Evolutionary conservation across 1,140 invertebrate genomes (phyloP).

Genomic region (Glomeris maerens): DNA sequence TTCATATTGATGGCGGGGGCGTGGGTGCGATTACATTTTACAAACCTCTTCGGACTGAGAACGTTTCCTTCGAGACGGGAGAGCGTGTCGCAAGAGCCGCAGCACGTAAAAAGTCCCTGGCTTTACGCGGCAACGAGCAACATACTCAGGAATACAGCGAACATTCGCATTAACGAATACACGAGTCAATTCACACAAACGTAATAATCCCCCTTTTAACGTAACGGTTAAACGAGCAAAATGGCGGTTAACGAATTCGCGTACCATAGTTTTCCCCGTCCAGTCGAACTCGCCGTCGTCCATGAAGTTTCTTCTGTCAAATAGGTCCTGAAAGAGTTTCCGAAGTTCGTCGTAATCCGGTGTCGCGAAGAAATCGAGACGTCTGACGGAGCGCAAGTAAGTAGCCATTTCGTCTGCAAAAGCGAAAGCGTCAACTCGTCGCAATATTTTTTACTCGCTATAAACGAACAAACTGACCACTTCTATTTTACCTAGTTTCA

Average conservation of each 20-base stretch:
- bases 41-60: slow-evolving; percentile 14
- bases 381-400: slow-evolving; percentile 91
- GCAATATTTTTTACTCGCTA: too few relatives aligned
- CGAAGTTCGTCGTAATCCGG: slow-evolving; percentile 98
- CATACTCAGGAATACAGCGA: background rate
- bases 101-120: slow-evolving; percentile 13
- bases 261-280: slow-evolving; percentile 83
- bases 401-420: slow-evolving; percentile 77
- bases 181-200: background rate
- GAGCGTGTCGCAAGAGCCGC: slow-evolving; percentile 14
- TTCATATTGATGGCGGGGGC: too few relatives aligned
- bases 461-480: too few relatives aligned
- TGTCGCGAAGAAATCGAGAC: slow-evolving; percentile 98
- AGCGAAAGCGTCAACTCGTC: background rate
- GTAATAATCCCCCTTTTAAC: too few relatives aligned
- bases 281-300: slow-evolving; percentile 97
- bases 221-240: too few relatives aligned
- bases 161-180: background rate
- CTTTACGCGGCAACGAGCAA: background rate
- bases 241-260: slow-evolving; percentile 40
- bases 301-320: slow-evolving; percentile 78
- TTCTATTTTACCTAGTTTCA: too few relatives aligned
- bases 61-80: slow-evolving; percentile 12
- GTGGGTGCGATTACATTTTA: too few relatives aligned
- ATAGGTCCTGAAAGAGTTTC: slow-evolving; percentile 87